Evolutionary conservation across 2,797 vertebrate genomes (phyloP), one percentile per base, ranked within the genome.

Genomic region (Parambassis ranga): DNA sequence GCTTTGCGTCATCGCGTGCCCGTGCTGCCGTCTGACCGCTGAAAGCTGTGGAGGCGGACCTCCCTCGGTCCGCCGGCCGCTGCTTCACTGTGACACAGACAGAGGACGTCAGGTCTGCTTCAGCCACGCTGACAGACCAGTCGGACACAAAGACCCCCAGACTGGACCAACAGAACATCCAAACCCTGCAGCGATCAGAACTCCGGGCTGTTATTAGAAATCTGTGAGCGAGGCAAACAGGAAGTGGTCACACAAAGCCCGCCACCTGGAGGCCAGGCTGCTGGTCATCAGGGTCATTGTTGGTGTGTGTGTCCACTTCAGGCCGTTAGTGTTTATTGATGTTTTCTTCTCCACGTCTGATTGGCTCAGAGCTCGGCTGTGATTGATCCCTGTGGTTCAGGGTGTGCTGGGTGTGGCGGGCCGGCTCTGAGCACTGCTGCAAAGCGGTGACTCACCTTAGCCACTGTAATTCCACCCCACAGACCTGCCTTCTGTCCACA

Each of bases 371-470:
- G 50, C 50, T 59, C 13, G 2, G 31, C 2, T 41, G 2, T 10
- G 38, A 65, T 72, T 46, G 72, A 81, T 59, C 37, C n/a, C n/a
- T n/a, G n/a, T n/a, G n/a, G n/a, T n/a, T 24, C 42, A 0, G 13
- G 0, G 4, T 58, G 31, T 52, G n/a, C 30, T 20, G 63, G 70
- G 60, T 18, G 75, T 53, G 66, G 39, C 39, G 1, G 47, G 16
- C 16, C 35, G 1, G 32, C 56, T 52, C 2, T 61, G 75, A 53
- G 49, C 67, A 43, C 69, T 77, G 87, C 75, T 73, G 71, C 38
- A n/a, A n/a, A n/a, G 66, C 51, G 20, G 60, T 83, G 79, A 83
- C 79, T 85, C 79, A 84, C 75, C 81, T 80, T 39, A 51, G 67
- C 30, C 55, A 52, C 76, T 81, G 79, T 79, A 81, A 82, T 81